phyloP scores from a whole-genome alignment of 2,113 vertebrate species.

The Orthonyx spaldingii region DNA sequence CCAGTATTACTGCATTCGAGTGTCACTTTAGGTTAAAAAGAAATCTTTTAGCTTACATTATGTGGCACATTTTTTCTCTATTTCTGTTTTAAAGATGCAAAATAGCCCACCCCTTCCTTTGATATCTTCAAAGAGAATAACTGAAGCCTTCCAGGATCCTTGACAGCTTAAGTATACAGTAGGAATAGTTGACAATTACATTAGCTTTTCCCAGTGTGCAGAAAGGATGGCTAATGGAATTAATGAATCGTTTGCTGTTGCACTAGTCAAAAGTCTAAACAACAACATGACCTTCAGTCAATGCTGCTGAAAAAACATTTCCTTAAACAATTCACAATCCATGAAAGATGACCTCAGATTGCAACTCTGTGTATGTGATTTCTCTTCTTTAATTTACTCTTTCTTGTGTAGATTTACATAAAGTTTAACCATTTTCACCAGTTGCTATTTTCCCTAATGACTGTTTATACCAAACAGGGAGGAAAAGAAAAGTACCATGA shows the following conservation, averaged over 20 bases:
- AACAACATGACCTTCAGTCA: slow-evolving; percentile 49
- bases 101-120: slow-evolving; percentile 29
- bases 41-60: slow-evolving; percentile 8
- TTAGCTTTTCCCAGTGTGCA: slow-evolving; percentile 15
- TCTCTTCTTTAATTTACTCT: slow-evolving; percentile 1
- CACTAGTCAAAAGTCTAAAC: slow-evolving; percentile 25
- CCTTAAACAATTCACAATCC: slow-evolving; percentile 14
- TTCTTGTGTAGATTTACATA: not conserved
- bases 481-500: not conserved
- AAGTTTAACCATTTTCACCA: not conserved
- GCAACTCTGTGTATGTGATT: not conserved
- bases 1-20: not conserved
- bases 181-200: slow-evolving; percentile 42
- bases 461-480: not conserved
- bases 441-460: not conserved
- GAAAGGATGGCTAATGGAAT: slow-evolving; percentile 48
- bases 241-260: slow-evolving; percentile 46
- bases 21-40: slow-evolving; percentile 17
- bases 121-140: slow-evolving; percentile 40
- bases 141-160: slow-evolving; percentile 37
- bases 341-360: not conserved
- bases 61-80: not conserved
- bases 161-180: slow-evolving; percentile 58
- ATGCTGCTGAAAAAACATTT: not conserved
- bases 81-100: slow-evolving; percentile 32